Evolutionary conservation across 2,888 invertebrate species (phyloP), one percentile per base, ranked within the genome.

Genomic region (Latheticus oryzae): DNA sequence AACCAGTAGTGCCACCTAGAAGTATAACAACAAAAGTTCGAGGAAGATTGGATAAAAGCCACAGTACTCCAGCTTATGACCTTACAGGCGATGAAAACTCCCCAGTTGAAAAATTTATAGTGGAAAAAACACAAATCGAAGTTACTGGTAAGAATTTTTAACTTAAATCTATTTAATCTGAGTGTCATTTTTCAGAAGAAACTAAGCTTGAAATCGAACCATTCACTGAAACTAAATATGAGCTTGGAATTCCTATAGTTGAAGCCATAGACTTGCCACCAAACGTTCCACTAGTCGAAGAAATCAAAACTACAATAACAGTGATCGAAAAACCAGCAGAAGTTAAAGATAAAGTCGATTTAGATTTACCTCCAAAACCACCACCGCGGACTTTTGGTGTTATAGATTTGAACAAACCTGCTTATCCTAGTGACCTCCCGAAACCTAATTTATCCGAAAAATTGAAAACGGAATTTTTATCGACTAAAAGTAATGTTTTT

Each of bases 11-110:
- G 15, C 78, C 78, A 1, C 64, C 74, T 23, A 69, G 69, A 40
- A 71, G 72, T 42, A 65, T 67, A 3, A 73, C 71, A 2, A 71
- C 67, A 0, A 74, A 72, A 61, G 52, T 73, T 33, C 75, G 83
- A 17, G 87, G 87, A 1, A 84, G 84, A 61, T 79, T 91, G 42
- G 91, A 92, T 79, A 91, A 92, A 78, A 88, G 88, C 68, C 86
- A 89, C 75, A 91, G 91, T 64, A 90, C 91, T n/a, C 91, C 91
- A 1, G 89, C 90, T 0, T 91, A 91, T 76, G 90, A 90, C 76
- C 67, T 75, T 21, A 72, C 73, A n/a, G 73, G 68, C 38, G 68
- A 66, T 58, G 68, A 65, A 54, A 43, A 33, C 9, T 12, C 42
- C 0, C 45, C 54, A 4, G 43, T 61, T 9, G 63, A 62, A 5